Conservation (phyloP, 2,113 vertebrate genomes). For the Phyllostomus hastatus region DNA sequence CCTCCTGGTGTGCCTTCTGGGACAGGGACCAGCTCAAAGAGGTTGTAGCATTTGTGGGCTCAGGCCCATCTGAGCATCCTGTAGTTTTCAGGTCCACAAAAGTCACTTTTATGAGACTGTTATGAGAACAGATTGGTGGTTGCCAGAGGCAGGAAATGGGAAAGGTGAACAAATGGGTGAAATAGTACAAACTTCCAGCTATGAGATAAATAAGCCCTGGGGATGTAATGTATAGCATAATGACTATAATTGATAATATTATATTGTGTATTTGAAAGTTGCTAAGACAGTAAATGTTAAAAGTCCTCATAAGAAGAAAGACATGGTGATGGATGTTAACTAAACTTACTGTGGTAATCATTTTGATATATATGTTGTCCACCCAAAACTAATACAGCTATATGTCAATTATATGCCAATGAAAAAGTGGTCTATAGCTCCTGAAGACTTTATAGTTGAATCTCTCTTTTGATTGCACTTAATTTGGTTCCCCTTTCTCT, state of each 20-base stretch:
- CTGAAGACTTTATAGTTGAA: background rate
- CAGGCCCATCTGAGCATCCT: background rate
- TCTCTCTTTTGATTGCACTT: background rate
- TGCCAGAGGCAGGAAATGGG: background rate
- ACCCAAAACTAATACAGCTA: background rate
- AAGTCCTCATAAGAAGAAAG: background rate
- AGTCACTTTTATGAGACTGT: background rate
- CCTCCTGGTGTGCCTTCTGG: background rate
- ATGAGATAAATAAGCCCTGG: background rate
- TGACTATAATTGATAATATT: background rate
- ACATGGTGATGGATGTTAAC: background rate
- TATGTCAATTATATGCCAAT: background rate
- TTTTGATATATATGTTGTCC: background rate
- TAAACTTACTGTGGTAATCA: background rate
- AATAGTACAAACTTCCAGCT: background rate
- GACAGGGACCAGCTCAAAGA: background rate
- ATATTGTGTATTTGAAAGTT: background rate
- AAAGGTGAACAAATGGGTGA: too few species aligned
- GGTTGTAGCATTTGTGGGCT: background rate
- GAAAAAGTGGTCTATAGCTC: background rate
- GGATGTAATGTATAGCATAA: background rate
- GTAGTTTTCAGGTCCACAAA: background rate
- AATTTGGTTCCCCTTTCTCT: background rate
- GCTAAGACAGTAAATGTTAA: background rate
- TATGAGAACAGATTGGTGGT: background rate